A percentile compares a stretch with the other conserved stretches of the same genome.
These are phyloP conservation scores for Enteromius afrohamiltoni DNA, from an alignment of 2,797 vertebrate genomes.

Conservation along the genomic window DNA sequence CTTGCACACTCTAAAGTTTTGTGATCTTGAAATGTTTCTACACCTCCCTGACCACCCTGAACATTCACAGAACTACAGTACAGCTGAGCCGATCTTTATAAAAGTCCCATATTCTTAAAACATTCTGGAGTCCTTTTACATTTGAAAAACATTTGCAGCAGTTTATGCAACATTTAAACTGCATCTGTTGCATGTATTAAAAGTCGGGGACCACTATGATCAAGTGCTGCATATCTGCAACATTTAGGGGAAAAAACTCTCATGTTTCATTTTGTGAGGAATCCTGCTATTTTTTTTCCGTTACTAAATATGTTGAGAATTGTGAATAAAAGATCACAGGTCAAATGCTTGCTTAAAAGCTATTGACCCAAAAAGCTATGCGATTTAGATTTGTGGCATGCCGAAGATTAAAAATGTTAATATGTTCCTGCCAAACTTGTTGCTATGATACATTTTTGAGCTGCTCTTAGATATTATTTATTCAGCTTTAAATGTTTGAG, in stretches of 20 bases:
- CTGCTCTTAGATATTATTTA: not conserved
- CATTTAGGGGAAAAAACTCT: not conserved
- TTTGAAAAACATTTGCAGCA: not conserved
- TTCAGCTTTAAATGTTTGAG: not conserved
- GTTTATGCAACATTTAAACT: not conserved
- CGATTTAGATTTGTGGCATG: not conserved
- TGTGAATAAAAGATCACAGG: not conserved
- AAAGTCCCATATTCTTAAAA: not conserved
- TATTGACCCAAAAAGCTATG: not conserved
- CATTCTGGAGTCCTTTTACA: not conserved
- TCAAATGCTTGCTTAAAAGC: not conserved
- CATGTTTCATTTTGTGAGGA: not conserved
- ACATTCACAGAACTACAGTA: not conserved
- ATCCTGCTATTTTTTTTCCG: not conserved
- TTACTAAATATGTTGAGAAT: not conserved
- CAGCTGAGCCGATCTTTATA: not conserved
- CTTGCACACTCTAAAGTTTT: not conserved
- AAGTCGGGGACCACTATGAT: not conserved
- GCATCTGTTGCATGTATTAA: not conserved
- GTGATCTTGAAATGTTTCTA: not conserved
- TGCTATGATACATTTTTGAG: slow-evolving; percentile 17
- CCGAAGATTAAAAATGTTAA: not conserved
- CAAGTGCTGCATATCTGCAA: not conserved
- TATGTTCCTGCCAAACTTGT: not conserved
- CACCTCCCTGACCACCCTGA: not conserved